Evolutionary conservation across 2,797 vertebrate genomes (phyloP).

Genomic region (Parotocinclus haroldoi): DNA sequence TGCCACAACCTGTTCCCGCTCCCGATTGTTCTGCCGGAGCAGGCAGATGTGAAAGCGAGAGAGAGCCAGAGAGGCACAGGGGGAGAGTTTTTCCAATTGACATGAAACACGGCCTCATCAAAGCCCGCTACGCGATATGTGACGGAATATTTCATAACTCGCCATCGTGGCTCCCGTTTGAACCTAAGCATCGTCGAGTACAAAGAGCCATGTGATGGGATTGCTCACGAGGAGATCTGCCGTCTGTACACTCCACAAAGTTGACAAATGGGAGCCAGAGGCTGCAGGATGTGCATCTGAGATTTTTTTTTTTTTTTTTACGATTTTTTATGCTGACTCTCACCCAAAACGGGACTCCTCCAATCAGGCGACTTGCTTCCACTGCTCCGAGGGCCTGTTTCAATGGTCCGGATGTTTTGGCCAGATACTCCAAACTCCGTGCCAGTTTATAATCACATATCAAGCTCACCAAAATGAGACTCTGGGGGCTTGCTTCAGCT

Average conservation of each 20-base stretch:
- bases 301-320: too few species aligned
- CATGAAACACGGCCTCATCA: slow-evolving; percentile 34
- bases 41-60: slow-evolving; percentile 2
- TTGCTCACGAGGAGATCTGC: background rate
- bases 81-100: slow-evolving; percentile 13
- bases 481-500: background rate
- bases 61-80: background rate
- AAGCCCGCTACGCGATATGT: slow-evolving; percentile 37
- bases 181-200: slow-evolving; percentile 24
- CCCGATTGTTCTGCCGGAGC: background rate
- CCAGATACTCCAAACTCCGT: background rate
- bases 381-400: too few species aligned
- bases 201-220: slow-evolving; percentile 29
- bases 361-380: too few species aligned
- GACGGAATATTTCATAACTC: slow-evolving; percentile 53
- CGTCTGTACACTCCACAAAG: slow-evolving; percentile 21
- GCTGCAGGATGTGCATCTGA: too few species aligned
- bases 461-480: slow-evolving; percentile 1
- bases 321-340: too few species aligned
- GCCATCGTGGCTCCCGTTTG: slow-evolving; percentile 39
- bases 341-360: too few species aligned
- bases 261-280: too few species aligned
- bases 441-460: background rate
- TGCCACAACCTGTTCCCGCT: background rate
- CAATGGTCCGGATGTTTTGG: too few species aligned